These are phyloP conservation scores for Drosophila ustulata DNA, from an alignment of 2,888 invertebrate genomes.

Conservation along the genomic window DNA sequence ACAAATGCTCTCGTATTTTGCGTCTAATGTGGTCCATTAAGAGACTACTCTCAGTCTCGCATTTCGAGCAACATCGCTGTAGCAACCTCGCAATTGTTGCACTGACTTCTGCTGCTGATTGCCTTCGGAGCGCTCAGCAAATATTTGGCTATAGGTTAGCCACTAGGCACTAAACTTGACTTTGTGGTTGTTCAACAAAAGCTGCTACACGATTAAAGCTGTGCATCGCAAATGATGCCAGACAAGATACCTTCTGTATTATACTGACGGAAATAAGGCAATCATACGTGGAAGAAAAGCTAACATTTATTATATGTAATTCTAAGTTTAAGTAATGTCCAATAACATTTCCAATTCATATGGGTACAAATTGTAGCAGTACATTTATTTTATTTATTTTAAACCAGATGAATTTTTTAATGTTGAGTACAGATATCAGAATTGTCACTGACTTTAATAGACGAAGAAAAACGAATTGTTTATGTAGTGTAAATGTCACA, in stretches of 20 bases:
- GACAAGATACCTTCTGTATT: neutral
- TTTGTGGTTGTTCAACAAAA: constrained; percentile 25
- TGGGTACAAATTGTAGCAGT: no score
- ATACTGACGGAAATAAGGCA: no score
- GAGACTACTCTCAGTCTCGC: constrained; percentile 15
- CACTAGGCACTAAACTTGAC: constrained; percentile 44
- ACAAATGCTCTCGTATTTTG: constrained; percentile 72
- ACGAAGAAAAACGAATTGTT: no score
- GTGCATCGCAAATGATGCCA: neutral
- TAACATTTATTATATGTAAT: no score
- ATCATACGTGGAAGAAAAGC: no score
- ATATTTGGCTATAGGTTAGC: constrained; percentile 64
- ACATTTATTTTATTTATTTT: no score
- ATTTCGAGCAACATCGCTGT: constrained; percentile 12
- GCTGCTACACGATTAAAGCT: neutral
- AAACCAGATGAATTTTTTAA: no score
- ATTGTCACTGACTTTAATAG: no score
- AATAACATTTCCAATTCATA: no score
- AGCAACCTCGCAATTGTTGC: constrained; percentile 48
- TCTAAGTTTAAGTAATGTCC: no score
- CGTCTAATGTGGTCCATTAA: constrained; percentile 75
- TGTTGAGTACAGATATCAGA: no score
- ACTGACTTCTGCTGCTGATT: constrained; percentile 60
- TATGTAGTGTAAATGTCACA: no score
- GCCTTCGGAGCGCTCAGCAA: constrained; percentile 47